Percentiles rank a stretch among this genome's conserved stretches.
Evolutionary conservation across 2,797 vertebrate species (phyloP).

Genomic region (Enteromius paludinosus): DNA sequence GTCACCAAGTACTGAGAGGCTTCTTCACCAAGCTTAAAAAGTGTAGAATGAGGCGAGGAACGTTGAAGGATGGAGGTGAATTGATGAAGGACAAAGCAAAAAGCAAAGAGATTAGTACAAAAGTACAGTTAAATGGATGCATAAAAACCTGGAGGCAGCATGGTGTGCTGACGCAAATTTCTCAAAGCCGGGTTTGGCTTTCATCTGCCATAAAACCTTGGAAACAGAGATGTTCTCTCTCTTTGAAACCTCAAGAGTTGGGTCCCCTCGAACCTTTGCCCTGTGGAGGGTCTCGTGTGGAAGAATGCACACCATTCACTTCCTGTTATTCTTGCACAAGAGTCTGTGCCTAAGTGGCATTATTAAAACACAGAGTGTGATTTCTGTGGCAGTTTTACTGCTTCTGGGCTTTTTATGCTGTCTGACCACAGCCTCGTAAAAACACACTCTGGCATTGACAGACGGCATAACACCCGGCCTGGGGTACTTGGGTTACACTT

Average conservation of each 20-base stretch:
- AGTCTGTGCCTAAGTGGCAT: slow-evolving; percentile 80
- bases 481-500: slow-evolving; percentile 79
- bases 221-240: slow-evolving; percentile 36
- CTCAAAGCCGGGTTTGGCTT: slow-evolving; percentile 29
- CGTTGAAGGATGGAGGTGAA: slow-evolving; percentile 22
- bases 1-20: background rate
- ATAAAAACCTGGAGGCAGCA: slow-evolving; percentile 23
- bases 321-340: slow-evolving; percentile 69
- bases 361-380: slow-evolving; percentile 80
- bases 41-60: background rate
- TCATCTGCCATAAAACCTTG: slow-evolving; percentile 52
- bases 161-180: slow-evolving; percentile 21
- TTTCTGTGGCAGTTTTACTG: slow-evolving; percentile 76
- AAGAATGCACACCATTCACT: slow-evolving; percentile 71
- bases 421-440: slow-evolving; percentile 80
- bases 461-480: slow-evolving; percentile 70
- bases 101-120: slow-evolving; percentile 4
- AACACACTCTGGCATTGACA: slow-evolving; percentile 74
- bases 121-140: background rate
- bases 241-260: slow-evolving; percentile 55
- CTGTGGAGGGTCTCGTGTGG: slow-evolving; percentile 60
- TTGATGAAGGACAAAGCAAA: slow-evolving; percentile 29
- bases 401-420: slow-evolving; percentile 78
- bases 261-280: slow-evolving; percentile 49
- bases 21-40: slow-evolving; percentile 8